Evolutionary conservation across 2,888 invertebrate species (phyloP), one percentile per base, ranked within the genome.

Genomic region (Seira ritae): DNA sequence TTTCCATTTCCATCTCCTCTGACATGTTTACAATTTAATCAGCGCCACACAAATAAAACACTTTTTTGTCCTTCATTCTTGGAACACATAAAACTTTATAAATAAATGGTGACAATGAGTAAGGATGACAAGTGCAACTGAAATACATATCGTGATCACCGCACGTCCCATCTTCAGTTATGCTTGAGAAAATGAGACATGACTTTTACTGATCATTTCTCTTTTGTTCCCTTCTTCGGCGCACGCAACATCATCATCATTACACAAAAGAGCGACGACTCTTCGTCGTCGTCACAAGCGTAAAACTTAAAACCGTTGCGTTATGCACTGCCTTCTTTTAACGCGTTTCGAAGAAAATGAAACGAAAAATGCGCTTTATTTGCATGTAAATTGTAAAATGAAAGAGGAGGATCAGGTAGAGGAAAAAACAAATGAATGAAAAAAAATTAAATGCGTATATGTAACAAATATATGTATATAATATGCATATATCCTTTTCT

Each of bases 401-500:
- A 55, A 55, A 55, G 17, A 55, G 55, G 55, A 55, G 55, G 3
- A 2, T 3, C 1, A 8, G 55, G 55, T 12, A 31, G 31, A 31
- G 8, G 31, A 31, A 31, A 31, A 31, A 31, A 66, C 66, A 66
- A 66, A 66, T 23, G 66, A 66, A 66, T 66, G 23, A 66, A 20
- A 66, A 31, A n/a, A 31, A 66, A 66, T 66, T 22, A 66, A 20
- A 66, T 60, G 19, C 55, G 3, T 3, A 55, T 60, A 66, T 62
- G 62, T 62, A 62, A 62, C 62, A 62, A 6, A 15, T 24, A 70
- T 42, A 17, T 23, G 19, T 1, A 31, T 31, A 31, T 31, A 2
- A 31, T 31, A 31, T 31, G 8, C 31, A 66, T 66, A 8, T 60
- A 31, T 31, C 31, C 31, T 17, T 42, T 55, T 19, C 90, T 55